These are phyloP conservation scores for Corythornis leucogaster DNA, from an alignment of 2,797 vertebrate species.

Conservation along the genomic window DNA sequence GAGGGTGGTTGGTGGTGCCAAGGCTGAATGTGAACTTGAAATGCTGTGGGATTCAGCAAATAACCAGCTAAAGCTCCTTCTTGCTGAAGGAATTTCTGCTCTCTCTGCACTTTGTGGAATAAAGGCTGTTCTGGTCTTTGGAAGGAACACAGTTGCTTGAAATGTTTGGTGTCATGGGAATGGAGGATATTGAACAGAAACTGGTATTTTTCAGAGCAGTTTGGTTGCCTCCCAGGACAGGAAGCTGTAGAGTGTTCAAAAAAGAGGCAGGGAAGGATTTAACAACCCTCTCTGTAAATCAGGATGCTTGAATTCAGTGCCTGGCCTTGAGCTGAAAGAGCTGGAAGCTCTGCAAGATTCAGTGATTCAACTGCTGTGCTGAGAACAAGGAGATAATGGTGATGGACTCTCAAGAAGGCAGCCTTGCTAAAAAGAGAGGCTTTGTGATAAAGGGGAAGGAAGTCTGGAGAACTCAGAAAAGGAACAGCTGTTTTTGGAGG, in stretches of 20 bases:
- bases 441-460: conserved; percentile 61
- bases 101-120: not conserved
- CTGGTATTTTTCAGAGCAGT: not conserved
- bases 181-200: not conserved
- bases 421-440: conserved; percentile 14
- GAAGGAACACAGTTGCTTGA: not conserved
- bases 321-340: conserved; percentile 47
- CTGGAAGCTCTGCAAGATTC: conserved; percentile 36
- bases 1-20: not conserved
- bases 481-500: conserved; percentile 51
- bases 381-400: not conserved
- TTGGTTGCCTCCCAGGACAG: conserved; percentile 50
- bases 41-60: conserved; percentile 6
- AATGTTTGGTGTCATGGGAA: not conserved
- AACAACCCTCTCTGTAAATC: conserved; percentile 29
- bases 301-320: not conserved
- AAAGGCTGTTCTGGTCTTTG: not conserved
- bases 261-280: conserved; percentile 14
- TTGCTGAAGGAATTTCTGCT: conserved; percentile 6
- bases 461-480: conserved; percentile 44
- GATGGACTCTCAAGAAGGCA: conserved; percentile 34
- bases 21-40: conserved; percentile 13
- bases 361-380: conserved; percentile 15
- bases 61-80: not conserved
- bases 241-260: conserved; percentile 29